A percentile compares a stretch with the other conserved stretches of the same genome.
These are phyloP conservation scores for Zalophus californianus DNA, from an alignment of 2,797 vertebrate genomes.

Conservation along the genomic window DNA sequence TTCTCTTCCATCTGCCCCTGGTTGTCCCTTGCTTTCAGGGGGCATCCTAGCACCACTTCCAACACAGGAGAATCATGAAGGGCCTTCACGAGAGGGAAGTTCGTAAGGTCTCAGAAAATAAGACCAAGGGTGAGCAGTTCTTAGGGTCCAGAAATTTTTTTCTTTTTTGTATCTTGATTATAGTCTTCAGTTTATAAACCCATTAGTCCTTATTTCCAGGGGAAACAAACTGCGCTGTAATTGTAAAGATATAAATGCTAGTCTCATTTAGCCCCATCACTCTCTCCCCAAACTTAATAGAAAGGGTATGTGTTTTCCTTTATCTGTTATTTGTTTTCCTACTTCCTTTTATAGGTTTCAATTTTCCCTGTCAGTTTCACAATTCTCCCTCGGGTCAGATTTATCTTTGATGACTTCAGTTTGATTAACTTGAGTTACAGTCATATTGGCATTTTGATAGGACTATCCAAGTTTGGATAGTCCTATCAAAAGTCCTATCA, in stretches of 20 bases:
- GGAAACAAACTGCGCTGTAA: background rate
- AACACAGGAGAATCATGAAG: background rate
- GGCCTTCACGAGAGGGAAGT: background rate
- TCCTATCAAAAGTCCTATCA: no score
- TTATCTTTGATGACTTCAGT: conserved; percentile 1
- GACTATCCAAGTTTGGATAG: background rate
- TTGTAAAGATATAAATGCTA: background rate
- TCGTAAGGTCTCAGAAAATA: background rate
- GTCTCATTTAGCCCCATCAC: background rate
- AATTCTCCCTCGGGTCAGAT: background rate
- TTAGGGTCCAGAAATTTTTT: background rate
- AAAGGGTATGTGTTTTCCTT: background rate
- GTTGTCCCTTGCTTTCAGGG: background rate
- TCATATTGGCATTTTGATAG: conserved; percentile 16
- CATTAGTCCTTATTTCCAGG: background rate
- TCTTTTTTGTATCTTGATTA: background rate
- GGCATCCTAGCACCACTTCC: background rate
- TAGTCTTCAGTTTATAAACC: background rate
- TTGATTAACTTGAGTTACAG: background rate
- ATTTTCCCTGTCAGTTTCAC: background rate
- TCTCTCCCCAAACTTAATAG: background rate
- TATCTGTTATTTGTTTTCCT: background rate
- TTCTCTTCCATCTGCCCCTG: background rate
- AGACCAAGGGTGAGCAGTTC: background rate
- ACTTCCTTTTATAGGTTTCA: background rate